phyloP scores from a whole-genome alignment of 2,797 vertebrate genomes.

The Oreochromis grahami region DNA sequence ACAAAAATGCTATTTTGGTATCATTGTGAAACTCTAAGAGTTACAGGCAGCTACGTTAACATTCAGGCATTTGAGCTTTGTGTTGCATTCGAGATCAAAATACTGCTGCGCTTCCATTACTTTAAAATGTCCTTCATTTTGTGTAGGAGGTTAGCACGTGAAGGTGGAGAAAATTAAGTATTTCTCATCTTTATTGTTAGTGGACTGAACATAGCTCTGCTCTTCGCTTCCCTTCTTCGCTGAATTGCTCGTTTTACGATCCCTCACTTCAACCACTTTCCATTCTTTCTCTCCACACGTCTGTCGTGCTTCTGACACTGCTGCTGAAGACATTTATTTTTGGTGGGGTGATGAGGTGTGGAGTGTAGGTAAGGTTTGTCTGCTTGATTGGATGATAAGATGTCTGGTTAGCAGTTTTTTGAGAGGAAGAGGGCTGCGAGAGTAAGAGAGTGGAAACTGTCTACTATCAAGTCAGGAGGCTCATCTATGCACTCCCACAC shows the following conservation, averaged over 20 bases:
- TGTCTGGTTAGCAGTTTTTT: constrained; percentile 26
- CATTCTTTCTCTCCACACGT: not conserved
- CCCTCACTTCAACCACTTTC: not conserved
- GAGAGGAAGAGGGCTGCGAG: not conserved
- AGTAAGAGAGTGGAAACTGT: not conserved
- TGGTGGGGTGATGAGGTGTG: constrained; percentile 13
- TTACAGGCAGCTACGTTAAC: not conserved
- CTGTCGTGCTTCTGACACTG: not conserved
- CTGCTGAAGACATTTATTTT: constrained; percentile 17
- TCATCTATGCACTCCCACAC: not conserved
- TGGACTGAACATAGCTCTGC: not conserved
- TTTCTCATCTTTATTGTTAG: not conserved
- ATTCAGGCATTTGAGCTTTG: not conserved
- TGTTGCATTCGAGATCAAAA: not conserved
- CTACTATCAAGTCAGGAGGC: constrained; percentile 15
- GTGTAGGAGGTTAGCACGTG: not conserved
- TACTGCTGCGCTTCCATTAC: not conserved
- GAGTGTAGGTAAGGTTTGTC: not conserved
- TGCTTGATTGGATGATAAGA: constrained; percentile 48
- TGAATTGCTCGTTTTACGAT: not conserved
- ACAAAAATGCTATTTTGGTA: not conserved
- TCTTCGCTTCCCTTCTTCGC: not conserved
- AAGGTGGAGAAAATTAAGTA: not conserved
- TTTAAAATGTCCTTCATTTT: constrained; percentile 5
- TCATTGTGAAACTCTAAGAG: not conserved